Conservation (phyloP, 2,113 vertebrate genomes). For the Syngnathus scovelli region DNA sequence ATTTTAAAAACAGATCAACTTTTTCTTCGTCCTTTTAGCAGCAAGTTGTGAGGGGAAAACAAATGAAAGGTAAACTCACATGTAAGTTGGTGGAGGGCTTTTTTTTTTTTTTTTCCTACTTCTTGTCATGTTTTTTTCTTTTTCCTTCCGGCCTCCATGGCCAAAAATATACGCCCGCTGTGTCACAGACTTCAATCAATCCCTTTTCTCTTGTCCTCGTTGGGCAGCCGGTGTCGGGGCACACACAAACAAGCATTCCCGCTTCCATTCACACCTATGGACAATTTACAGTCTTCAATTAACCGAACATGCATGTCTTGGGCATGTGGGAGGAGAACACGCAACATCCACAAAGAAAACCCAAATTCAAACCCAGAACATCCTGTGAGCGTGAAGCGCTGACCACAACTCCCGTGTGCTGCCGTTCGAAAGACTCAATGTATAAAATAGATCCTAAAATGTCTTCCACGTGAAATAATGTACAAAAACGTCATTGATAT, state of each 20-base stretch:
- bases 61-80: not conserved
- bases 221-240: too few species aligned
- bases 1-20: not conserved
- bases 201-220: too few species aligned
- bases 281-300: not conserved
- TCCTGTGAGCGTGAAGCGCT: not conserved
- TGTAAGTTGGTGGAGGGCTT: not conserved
- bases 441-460: not conserved
- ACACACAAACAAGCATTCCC: too few species aligned
- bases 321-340: not conserved
- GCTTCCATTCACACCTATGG: too few species aligned
- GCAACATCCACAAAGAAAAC: not conserved
- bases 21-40: slow-evolving; percentile 1
- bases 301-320: not conserved
- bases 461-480: not conserved
- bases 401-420: not conserved
- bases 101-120: not conserved
- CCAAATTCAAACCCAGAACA: not conserved
- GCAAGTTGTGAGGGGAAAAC: not conserved
- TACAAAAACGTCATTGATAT: not conserved
- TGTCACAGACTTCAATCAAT: too few species aligned
- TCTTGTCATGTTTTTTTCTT: not conserved
- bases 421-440: not conserved
- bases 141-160: not conserved
- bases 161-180: not conserved